These are phyloP conservation scores for Drosophila pachea DNA, from an alignment of 1,140 invertebrate genomes.

Conservation along the genomic window DNA sequence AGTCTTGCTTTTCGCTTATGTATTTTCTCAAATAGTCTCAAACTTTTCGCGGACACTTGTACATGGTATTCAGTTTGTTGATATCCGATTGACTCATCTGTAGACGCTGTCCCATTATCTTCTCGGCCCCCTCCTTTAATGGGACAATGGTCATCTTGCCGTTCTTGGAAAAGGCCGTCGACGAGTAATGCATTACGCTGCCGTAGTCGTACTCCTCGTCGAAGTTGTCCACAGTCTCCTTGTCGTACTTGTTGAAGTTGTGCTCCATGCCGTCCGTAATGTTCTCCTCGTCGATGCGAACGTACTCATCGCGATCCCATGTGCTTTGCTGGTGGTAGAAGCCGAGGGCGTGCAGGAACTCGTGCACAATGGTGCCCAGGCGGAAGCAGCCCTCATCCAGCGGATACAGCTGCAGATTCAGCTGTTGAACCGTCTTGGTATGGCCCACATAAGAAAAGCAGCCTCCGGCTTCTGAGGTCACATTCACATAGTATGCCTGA, in stretches of 20 bases:
- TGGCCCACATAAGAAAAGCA: conserved; percentile 81
- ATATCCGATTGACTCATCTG: conserved; percentile 84
- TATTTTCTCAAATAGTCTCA: background rate
- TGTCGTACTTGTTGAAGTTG: conserved; percentile 81
- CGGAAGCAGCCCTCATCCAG: conserved; percentile 80
- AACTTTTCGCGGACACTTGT: conserved; percentile 70
- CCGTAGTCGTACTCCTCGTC: conserved; percentile 82
- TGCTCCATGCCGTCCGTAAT: conserved; percentile 79
- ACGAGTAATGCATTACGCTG: conserved; percentile 89
- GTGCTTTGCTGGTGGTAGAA: conserved; percentile 83
- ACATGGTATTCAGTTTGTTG: conserved; percentile 84
- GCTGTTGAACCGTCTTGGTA: conserved; percentile 79
- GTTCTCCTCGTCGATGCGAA: conserved; percentile 81
- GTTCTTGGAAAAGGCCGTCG: conserved; percentile 85
- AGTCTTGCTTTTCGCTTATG: background rate
- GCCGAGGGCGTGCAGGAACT: conserved; percentile 83
- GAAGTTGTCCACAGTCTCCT: conserved; percentile 79
- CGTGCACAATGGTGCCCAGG: conserved; percentile 83
- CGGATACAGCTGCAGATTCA: conserved; percentile 80
- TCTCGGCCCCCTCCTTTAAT: conserved; percentile 44
- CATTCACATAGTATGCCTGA: conserved; percentile 55
- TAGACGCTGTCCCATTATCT: conserved; percentile 82
- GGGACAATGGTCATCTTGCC: conserved; percentile 84
- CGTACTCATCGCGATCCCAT: conserved; percentile 82
- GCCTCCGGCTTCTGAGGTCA: conserved; percentile 64